Evolutionary conservation across 2,113 vertebrate species (phyloP).

Genomic region (Pseudolaguvia tuberculata): DNA sequence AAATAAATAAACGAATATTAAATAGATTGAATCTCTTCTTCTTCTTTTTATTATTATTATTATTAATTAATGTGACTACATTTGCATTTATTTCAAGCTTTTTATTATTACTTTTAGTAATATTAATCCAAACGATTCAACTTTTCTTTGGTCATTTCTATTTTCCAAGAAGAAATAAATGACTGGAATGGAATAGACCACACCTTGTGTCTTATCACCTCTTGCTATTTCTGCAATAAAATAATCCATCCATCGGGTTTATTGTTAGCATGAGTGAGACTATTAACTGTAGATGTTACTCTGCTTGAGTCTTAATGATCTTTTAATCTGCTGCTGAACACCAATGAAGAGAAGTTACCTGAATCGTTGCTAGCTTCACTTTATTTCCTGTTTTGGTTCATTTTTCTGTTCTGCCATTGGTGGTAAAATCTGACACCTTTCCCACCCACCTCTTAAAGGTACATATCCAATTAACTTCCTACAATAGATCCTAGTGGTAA

Average conservation of each 20-base stretch:
- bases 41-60: no score
- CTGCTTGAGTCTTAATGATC: not conserved
- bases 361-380: constrained; percentile 39
- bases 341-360: constrained; percentile 12
- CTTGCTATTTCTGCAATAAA: not conserved
- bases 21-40: not conserved
- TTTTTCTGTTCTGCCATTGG: constrained; percentile 57
- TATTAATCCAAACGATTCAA: not conserved
- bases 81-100: no score
- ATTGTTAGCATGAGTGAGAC: no score
- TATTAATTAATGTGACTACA: not conserved
- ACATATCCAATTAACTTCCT: constrained; percentile 40
- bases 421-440: constrained; percentile 30
- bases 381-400: constrained; percentile 64
- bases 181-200: not conserved
- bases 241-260: not conserved
- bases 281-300: no score
- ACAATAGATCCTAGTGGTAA: no score
- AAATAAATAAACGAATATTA: not conserved
- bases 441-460: constrained; percentile 65
- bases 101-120: not conserved
- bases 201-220: not conserved
- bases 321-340: not conserved
- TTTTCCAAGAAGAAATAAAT: not conserved
- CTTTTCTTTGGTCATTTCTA: not conserved